Base-by-base conservation (phyloP, 2,797 vertebrate genomes). In the Amphiprion clarkii region DNA sequence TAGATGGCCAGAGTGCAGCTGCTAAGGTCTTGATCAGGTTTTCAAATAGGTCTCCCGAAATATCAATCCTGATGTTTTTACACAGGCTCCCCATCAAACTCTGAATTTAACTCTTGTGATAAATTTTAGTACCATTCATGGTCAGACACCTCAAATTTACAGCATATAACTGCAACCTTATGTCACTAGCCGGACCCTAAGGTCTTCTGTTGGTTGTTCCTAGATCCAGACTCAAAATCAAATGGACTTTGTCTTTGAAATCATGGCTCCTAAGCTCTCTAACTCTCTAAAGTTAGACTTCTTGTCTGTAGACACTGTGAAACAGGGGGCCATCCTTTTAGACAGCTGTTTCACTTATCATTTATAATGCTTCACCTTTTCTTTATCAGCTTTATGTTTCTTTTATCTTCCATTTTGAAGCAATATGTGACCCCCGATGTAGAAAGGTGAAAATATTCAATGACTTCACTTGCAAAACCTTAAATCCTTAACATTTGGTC, bases 401-500 rank as follows among this genome's bases (percentile, higher is more conserved):
- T 9, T 52, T 17, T n/a, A 36, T 12, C 55, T 33, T n/a, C 36
- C 21, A n/a, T 36, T 57, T 5, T 19, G 17, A 57, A n/a, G 16
- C 29, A 8, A 33, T n/a, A 9, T 10, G 31, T n/a, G 31, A 36
- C 6, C 1, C 3, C 29, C 16, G 2, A 23, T 25, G 1, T 5
- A 52, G 21, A 52, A 23, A 23, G 21, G 21, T 7, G 13, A 46
- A 46, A 16, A 19, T 17, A 46, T 19, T 46, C 14, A 2, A 4
- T 6, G 17, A 7, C 17, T 46, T 46, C 8, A 36, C 33, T 8
- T 36, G 33, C 33, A 46, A 6, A 42, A 63, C 33, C 39, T 51
- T 23, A 74, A 66, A 57, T 67, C 13, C 10, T 19, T 13, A 56
- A 58, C 62, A 64, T 44, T 75, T 67, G 87, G 75, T 60, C 5